Percentiles rank a stretch among this genome's conserved stretches.
phyloP scores from a whole-genome alignment of 2,113 vertebrate species.

The Paradisaea rubra region DNA sequence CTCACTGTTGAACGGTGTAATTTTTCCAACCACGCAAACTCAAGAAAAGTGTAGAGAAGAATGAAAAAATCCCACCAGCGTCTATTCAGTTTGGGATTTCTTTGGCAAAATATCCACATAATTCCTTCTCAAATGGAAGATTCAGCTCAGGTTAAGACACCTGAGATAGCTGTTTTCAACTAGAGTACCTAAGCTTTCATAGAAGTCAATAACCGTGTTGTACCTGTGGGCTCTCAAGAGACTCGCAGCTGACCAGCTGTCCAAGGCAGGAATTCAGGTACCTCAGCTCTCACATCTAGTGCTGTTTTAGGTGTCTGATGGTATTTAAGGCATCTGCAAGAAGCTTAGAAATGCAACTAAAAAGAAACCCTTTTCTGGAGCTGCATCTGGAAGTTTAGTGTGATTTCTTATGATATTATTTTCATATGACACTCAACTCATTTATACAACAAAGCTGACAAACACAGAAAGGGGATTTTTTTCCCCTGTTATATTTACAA shows the following conservation, averaged over 20 bases:
- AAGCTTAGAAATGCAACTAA: neutral
- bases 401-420: neutral
- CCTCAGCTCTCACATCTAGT: neutral
- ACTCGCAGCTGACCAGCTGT: neutral
- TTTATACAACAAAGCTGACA: neutral
- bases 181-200: neutral
- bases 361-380: neutral
- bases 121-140: neutral
- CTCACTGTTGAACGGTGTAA: rapidly evolving
- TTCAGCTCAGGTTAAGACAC: neutral
- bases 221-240: neutral
- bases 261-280: neutral
- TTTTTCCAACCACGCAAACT: neutral
- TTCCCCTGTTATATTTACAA: rapidly evolving
- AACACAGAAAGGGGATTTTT: neutral
- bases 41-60: neutral
- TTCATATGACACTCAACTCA: neutral
- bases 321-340: neutral
- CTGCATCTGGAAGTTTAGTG: neutral
- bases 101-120: neutral
- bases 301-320: neutral
- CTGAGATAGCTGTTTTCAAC: neutral
- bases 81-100: neutral
- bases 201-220: neutral
- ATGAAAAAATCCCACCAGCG: neutral